Evolutionary conservation across 2,888 invertebrate species (phyloP).

Genomic region (Prosopocoilus inquinatus): DNA sequence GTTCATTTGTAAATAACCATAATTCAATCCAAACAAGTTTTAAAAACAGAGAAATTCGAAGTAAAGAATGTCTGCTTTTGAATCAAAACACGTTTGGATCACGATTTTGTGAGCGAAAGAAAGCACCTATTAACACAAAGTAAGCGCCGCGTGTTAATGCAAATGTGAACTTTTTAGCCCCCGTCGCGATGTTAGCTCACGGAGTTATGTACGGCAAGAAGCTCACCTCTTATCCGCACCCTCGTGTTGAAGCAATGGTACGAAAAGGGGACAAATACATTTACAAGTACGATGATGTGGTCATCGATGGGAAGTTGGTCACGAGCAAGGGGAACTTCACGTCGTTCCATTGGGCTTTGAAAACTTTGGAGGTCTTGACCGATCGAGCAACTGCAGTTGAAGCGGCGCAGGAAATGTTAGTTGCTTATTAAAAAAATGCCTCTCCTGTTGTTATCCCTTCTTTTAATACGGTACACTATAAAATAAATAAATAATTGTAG

Average conservation of each 20-base stretch:
- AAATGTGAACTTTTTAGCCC: conserved; percentile 22
- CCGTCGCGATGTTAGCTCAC: conserved; percentile 27
- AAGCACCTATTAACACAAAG: neutral
- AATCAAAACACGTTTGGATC: too few relatives aligned
- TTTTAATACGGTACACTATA: too few relatives aligned
- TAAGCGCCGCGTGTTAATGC: too few relatives aligned
- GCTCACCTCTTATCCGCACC: conserved; percentile 26
- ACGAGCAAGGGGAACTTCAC: conserved; percentile 90
- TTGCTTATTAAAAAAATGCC: conserved; percentile 20
- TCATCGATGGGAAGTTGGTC: conserved; percentile 62
- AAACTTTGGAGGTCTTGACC: conserved; percentile 71
- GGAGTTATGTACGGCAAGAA: conserved; percentile 26
- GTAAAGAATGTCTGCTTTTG: too few relatives aligned
- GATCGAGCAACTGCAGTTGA: conserved; percentile 66
- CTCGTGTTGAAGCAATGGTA: conserved; percentile 21
- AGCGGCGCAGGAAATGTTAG: conserved; percentile 70
- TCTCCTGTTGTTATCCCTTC: too few relatives aligned
- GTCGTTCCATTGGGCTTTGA: conserved; percentile 82
- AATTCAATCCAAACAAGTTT: too few relatives aligned
- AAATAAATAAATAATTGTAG: too few relatives aligned
- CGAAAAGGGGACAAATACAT: conserved; percentile 29
- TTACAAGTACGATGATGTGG: conserved; percentile 38
- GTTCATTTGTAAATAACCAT: too few relatives aligned
- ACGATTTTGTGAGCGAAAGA: too few relatives aligned
- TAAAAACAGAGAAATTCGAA: too few relatives aligned